Conservation (phyloP, 2,113 vertebrate genomes). For the Peucedramus taeniatus region DNA sequence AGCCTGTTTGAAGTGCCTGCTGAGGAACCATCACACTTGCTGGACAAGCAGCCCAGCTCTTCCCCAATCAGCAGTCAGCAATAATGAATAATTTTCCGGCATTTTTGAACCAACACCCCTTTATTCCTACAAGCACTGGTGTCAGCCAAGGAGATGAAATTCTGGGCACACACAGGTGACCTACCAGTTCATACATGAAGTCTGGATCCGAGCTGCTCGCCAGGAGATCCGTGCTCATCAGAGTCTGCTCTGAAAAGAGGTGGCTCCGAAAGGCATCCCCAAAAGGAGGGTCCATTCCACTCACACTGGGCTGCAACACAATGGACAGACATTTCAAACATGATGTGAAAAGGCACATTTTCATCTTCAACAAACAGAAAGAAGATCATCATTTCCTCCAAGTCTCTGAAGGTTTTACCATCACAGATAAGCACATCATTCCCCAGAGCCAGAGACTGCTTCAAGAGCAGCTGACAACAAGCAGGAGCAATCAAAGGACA, state of each 20-base stretch:
- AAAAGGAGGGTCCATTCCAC: conserved; percentile 98
- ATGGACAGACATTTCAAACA: background rate
- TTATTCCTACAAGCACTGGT: background rate
- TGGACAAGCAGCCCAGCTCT: background rate
- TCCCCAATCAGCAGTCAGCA: background rate
- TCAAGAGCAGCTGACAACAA: background rate
- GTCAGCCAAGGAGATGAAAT: background rate
- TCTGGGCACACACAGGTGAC: conserved; percentile 9
- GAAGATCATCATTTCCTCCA: background rate
- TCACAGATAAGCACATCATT: background rate
- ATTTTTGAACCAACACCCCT: background rate
- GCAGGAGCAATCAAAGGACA: background rate
- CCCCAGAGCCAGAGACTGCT: background rate
- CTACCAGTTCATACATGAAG: conserved; percentile 99
- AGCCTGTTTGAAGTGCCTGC: background rate
- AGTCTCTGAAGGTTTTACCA: background rate
- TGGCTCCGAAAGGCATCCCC: conserved; percentile 97
- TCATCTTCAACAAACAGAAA: background rate
- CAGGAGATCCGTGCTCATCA: conserved; percentile 97
- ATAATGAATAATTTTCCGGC: background rate
- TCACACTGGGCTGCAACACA: conserved; percentile 88
- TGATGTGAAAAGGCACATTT: background rate
- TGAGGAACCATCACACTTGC: background rate
- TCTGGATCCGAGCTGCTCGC: conserved; percentile 95
- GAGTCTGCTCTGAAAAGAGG: conserved; percentile 93